Base-by-base conservation (phyloP, 1,140 invertebrate genomes). In the Mamestra configurata region DNA sequence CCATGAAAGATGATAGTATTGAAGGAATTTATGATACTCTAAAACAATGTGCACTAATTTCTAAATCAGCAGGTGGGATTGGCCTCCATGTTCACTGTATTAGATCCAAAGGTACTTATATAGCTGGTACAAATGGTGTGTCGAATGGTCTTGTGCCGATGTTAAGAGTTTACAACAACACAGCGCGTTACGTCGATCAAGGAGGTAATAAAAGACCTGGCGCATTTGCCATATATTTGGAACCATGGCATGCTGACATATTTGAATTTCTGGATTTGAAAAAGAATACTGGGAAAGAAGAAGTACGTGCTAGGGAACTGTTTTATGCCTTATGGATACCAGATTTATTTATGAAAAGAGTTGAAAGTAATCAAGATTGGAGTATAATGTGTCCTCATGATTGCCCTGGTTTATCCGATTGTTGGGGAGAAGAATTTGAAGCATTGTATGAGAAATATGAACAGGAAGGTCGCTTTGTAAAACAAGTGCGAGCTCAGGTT, bases 241-340 rank as follows among this genome's bases (percentile, higher is more conserved):
- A 99, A 93, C 99, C 99, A 2, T 99, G 99, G 99, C 99, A 99
- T 95, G 97, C 98, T 0, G 99, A 99, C 94, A 96, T 99, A 66
- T 99, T 99, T 93, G 98, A 99, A 77, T 99, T 99, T 95, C 93
- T 99, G 55, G 98, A 99, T 90, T 95, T 99, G 40, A 98, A 97
- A 83, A 99, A 99, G 89, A 99, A 99, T 92, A 99, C 98, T 61
- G 98, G 98, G 43, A 98, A 98, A 88, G 99, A 99, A 93, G 98
- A 99, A 94, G 94, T 97, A 35, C 95, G 99, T 76, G 99, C 99
- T 0, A 96, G 99, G 79, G 99, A 99, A 94, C 95, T 99, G n/a
- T 99, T 99, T 92, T 99, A 99, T 92, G 99, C 98, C 15, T 90
- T 99, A 10, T 99, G 99, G 99, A 98, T 99, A 84, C 99, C 99